Evolutionary conservation across 1,140 invertebrate species (phyloP).

Genomic region (Euschistus heros): DNA sequence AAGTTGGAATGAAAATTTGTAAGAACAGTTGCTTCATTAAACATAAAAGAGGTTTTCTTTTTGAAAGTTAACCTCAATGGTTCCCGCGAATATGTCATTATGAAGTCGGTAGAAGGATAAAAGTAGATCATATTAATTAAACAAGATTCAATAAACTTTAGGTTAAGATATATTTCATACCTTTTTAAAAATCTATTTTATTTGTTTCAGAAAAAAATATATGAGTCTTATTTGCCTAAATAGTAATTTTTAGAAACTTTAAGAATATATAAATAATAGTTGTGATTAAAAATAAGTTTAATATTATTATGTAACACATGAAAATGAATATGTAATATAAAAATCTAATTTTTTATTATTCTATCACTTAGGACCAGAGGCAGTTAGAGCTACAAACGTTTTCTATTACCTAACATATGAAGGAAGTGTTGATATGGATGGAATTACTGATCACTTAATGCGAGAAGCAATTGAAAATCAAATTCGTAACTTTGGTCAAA

Average conservation of each 20-base stretch:
- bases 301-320: not conserved
- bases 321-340: not conserved
- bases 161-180: no score
- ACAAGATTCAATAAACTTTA: no score
- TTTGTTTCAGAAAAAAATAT: no score
- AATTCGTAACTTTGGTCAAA: constrained; percentile 96
- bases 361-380: constrained; percentile 71
- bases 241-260: not conserved
- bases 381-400: constrained; percentile 91
- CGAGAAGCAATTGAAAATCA: constrained; percentile 94
- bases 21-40: no score
- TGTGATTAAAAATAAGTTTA: not conserved
- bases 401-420: constrained; percentile 99
- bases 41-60: no score
- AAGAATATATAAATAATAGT: not conserved
- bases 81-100: no score
- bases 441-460: constrained; percentile 82
- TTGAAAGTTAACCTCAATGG: no score
- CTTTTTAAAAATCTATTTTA: no score
- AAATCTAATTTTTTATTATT: not conserved
- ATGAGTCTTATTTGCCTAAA: no score
- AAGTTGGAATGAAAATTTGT: no score
- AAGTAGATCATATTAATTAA: no score
- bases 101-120: no score
- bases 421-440: constrained; percentile 87